Conservation (phyloP, 2,113 vertebrate species). For the Noturus placidus region DNA sequence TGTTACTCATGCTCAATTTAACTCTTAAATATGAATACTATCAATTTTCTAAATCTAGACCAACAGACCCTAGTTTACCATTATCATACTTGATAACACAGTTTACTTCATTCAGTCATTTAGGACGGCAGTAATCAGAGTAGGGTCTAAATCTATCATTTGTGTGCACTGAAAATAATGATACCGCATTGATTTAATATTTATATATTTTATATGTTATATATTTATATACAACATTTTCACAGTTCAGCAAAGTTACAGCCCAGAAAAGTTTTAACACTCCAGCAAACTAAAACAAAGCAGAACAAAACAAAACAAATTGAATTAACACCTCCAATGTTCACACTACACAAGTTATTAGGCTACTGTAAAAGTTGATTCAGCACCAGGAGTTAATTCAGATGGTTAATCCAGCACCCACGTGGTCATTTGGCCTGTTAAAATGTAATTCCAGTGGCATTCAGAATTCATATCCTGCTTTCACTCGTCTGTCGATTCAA, state of each 20-base stretch:
- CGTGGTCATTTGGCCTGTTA: background rate
- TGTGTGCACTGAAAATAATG: background rate
- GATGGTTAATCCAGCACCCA: background rate
- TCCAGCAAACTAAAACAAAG: background rate
- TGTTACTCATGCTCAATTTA: slow-evolving; percentile 3
- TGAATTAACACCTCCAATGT: background rate
- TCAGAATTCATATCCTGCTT: background rate
- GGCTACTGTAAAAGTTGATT: background rate
- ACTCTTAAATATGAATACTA: background rate
- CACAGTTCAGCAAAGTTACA: background rate
- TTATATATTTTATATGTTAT: too few relatives aligned
- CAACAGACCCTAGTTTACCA: background rate
- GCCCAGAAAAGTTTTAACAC: background rate
- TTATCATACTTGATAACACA: background rate
- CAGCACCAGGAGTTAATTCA: background rate
- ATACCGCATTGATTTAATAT: background rate
- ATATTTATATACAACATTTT: background rate
- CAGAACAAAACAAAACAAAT: background rate
- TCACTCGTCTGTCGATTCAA: background rate
- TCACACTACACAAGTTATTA: background rate
- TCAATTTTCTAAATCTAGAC: background rate
- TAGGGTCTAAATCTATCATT: background rate
- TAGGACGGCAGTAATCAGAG: background rate
- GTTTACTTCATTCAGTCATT: background rate
- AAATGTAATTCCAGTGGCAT: background rate